These are phyloP conservation scores for Tetranychus urticae DNA, from an alignment of 1,140 invertebrate genomes.

Conservation along the genomic window DNA sequence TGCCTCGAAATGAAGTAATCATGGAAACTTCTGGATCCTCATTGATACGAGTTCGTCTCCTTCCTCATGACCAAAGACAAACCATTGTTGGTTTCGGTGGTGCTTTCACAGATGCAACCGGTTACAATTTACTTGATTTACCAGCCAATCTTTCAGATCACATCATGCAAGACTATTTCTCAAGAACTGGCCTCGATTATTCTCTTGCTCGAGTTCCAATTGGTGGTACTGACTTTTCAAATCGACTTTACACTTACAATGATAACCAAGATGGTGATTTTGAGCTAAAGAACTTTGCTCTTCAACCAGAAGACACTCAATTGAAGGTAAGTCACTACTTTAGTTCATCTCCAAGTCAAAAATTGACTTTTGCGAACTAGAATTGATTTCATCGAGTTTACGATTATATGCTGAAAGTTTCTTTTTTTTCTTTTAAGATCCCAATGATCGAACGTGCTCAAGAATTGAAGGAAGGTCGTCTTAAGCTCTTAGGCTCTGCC, in stretches of 20 bases:
- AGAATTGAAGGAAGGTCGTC: slow-evolving; percentile 18
- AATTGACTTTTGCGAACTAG: too few relatives aligned
- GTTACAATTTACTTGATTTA: slow-evolving; percentile 43
- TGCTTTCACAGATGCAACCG: slow-evolving; percentile 59
- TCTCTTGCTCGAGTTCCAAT: slow-evolving; percentile 36
- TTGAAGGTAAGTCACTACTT: slow-evolving; percentile 27
- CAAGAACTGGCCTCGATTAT: slow-evolving; percentile 18
- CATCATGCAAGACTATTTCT: slow-evolving; percentile 10
- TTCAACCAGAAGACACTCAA: slow-evolving; percentile 36
- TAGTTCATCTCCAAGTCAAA: too few relatives aligned
- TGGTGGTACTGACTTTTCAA: slow-evolving; percentile 55
- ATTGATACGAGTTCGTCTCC: background rate
- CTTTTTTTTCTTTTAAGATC: slow-evolving; percentile 25
- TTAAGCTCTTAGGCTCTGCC: slow-evolving; percentile 37
- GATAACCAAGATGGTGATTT: slow-evolving; percentile 31
- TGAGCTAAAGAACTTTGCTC: slow-evolving; percentile 35
- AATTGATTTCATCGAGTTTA: slow-evolving; percentile 28
- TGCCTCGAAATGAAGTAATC: background rate
- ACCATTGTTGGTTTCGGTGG: slow-evolving; percentile 44
- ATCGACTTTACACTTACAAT: slow-evolving; percentile 37
- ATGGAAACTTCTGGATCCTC: background rate
- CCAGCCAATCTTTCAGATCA: slow-evolving; percentile 27
- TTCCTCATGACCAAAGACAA: background rate
- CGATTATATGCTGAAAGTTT: slow-evolving; percentile 27
- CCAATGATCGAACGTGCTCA: slow-evolving; percentile 33